Evolutionary conservation across 2,888 invertebrate genomes (phyloP).

Genomic region (Lasioglossum leucozonium): DNA sequence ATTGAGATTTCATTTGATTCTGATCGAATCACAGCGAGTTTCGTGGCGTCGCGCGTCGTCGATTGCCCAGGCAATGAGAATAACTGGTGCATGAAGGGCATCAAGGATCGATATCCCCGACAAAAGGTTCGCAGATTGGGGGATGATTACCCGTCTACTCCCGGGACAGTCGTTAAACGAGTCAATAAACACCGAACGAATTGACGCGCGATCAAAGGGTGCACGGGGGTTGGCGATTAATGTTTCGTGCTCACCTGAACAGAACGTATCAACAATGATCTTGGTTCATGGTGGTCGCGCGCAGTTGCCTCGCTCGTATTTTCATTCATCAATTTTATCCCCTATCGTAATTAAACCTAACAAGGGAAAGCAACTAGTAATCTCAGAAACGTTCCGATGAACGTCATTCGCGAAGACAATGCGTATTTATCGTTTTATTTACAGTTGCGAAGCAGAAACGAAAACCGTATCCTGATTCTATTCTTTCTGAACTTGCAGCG

Average conservation of each 20-base stretch:
- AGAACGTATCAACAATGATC: not conserved
- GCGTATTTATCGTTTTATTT: not conserved
- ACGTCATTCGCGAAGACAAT: not conserved
- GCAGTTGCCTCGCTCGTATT: not conserved
- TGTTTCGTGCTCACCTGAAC: not conserved
- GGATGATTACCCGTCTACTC: conserved; percentile 31
- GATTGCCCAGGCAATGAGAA: conserved; percentile 32
- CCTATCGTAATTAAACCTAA: not conserved
- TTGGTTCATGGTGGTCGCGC: not conserved
- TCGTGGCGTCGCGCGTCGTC: conserved; percentile 1
- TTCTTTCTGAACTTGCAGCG: not conserved
- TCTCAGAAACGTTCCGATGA: not conserved
- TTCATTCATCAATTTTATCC: not conserved
- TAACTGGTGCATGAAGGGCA: conserved; percentile 41
- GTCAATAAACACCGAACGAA: conserved; percentile 36
- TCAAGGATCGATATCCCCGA: conserved; percentile 38
- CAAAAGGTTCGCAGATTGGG: conserved; percentile 39
- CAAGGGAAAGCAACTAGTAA: not conserved
- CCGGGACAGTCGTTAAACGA: conserved; percentile 23
- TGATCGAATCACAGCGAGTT: conserved; percentile 32
- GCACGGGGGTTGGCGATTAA: not conserved
- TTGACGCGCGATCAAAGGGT: conserved; percentile 12
- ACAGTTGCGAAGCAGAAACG: not conserved
- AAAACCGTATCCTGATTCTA: not conserved
- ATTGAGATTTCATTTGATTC: conserved; percentile 12